phyloP scores from a whole-genome alignment of 1,140 invertebrate genomes.

The Planococcus citri region DNA sequence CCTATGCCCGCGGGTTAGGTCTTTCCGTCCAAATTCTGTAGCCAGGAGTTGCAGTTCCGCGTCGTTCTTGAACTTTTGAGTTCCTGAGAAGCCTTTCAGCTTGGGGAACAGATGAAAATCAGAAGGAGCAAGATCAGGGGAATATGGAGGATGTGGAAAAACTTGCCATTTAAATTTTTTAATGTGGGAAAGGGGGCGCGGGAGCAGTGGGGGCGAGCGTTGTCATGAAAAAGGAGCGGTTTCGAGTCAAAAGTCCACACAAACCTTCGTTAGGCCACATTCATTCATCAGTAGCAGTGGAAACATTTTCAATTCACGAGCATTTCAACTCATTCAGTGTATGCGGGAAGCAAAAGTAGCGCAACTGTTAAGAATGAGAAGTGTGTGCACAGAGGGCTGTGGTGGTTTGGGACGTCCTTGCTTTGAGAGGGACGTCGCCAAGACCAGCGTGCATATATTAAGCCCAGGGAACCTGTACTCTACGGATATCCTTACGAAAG shows the following conservation, averaged over 20 bases:
- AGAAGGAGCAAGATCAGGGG: constrained; percentile 31
- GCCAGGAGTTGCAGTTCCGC: constrained; percentile 1
- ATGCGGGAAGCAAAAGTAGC: no score
- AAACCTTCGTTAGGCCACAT: no score
- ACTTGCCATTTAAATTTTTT: constrained; percentile 30
- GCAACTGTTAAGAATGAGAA: no score
- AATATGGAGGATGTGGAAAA: constrained; percentile 31
- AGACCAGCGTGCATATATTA: no score
- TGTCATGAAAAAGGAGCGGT: not conserved
- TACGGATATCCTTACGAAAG: no score
- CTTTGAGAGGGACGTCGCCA: no score
- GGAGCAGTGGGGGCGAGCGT: not conserved
- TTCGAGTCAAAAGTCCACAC: not conserved
- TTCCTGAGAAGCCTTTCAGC: constrained; percentile 18
- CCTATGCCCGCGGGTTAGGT: not conserved
- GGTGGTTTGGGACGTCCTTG: no score
- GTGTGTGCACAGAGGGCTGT: no score
- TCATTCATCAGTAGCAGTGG: no score
- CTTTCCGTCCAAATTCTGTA: not conserved
- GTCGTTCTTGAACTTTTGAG: constrained; percentile 11
- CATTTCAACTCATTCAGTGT: no score
- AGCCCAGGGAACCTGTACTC: no score
- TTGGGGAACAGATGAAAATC: constrained; percentile 31
- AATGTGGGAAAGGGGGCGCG: not conserved
- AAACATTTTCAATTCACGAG: no score